phyloP scores from a whole-genome alignment of 2,113 vertebrate genomes.

The Sminthopsis crassicaudata region DNA sequence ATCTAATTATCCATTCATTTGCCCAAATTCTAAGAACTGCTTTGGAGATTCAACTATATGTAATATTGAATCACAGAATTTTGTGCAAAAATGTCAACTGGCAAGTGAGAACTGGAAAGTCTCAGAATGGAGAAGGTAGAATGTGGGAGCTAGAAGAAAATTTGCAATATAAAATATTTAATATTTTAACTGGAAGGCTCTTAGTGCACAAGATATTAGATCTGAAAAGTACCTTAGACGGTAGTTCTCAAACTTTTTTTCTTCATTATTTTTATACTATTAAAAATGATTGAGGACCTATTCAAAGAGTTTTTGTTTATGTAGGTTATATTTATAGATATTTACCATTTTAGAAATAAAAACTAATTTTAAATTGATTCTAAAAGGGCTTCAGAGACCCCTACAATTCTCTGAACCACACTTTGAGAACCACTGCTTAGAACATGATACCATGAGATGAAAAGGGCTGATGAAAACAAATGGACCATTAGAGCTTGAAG shows the following conservation, averaged over 20 bases:
- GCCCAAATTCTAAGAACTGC: background rate
- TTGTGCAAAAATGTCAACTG: background rate
- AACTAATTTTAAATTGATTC: no score
- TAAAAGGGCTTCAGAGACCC: no score
- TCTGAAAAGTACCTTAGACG: background rate
- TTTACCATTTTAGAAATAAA: no score
- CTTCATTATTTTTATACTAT: no score
- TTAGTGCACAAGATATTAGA: background rate
- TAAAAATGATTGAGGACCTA: no score
- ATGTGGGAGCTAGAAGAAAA: background rate
- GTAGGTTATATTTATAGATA: no score
- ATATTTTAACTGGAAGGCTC: background rate
- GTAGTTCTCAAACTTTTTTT: no score
- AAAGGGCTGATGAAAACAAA: background rate
- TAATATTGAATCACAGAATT: background rate
- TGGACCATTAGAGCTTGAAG: background rate
- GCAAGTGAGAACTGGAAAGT: background rate
- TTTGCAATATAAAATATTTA: background rate
- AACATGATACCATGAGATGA: background rate
- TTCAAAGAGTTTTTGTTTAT: no score
- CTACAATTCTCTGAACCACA: no score
- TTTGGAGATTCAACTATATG: background rate
- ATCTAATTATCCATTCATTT: background rate
- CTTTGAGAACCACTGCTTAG: no score
- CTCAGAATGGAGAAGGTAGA: background rate